A percentile compares a stretch with the other conserved stretches of the same genome.
These are phyloP conservation scores for Heliconius hermathena DNA, from an alignment of 1,140 invertebrate species.

Conservation along the genomic window DNA sequence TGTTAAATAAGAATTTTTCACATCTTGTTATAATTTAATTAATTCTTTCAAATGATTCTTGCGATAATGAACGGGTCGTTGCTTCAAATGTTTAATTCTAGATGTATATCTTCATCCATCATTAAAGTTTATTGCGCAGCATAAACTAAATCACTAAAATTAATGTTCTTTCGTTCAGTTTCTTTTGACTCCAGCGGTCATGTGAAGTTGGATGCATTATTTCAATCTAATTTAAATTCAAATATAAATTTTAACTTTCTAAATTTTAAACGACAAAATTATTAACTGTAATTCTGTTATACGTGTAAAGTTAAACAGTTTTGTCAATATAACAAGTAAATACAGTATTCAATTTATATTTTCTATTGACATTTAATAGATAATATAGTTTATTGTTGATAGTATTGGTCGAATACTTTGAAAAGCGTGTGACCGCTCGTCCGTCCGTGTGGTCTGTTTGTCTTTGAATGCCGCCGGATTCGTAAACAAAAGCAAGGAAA, in stretches of 20 bases:
- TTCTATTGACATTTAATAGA: background rate
- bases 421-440: conserved; percentile 52
- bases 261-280: background rate
- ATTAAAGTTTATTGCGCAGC: conserved; percentile 50
- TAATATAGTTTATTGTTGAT: conserved; percentile 9
- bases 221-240: conserved; percentile 25
- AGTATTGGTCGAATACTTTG: conserved; percentile 48
- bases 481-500: conserved; percentile 67
- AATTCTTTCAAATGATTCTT: conserved; percentile 36
- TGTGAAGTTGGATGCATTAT: conserved; percentile 17
- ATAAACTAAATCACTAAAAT: conserved; percentile 47
- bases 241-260: conserved; percentile 14
- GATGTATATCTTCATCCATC: conserved; percentile 48
- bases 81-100: conserved; percentile 52
- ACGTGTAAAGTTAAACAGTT: background rate
- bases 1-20: conserved; percentile 47
- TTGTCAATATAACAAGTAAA: background rate
- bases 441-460: conserved; percentile 58
- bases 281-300: background rate
- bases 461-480: conserved; percentile 55
- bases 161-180: conserved; percentile 34
- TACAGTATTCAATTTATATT: background rate
- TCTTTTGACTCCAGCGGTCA: conserved; percentile 31
- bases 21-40: conserved; percentile 46
- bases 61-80: conserved; percentile 47